Evolutionary conservation across 1,140 invertebrate genomes (phyloP).

Genomic region (Drosophila bocqueti): DNA sequence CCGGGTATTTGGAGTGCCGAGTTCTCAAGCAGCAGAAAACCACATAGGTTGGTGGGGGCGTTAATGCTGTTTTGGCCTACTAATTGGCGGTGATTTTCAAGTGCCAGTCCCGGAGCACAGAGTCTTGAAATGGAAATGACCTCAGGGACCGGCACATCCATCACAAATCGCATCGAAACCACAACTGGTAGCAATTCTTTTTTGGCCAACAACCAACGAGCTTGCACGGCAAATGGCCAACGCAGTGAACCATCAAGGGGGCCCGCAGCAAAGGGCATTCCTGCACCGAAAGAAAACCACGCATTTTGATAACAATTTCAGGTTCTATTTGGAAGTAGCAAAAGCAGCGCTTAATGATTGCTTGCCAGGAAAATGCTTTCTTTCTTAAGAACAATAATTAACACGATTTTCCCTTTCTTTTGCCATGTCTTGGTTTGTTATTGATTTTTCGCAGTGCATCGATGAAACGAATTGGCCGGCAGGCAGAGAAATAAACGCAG

Average conservation of each 20-base stretch:
- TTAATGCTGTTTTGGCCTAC: conserved; percentile 30
- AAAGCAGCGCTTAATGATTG: not conserved
- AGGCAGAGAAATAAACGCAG: conserved; percentile 1
- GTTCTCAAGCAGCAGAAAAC: conserved; percentile 8
- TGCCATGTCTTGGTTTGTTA: not conserved
- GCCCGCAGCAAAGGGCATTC: not conserved
- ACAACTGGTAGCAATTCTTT: conserved; percentile 7
- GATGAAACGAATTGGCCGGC: conserved; percentile 8
- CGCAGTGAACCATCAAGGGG: conserved; percentile 35
- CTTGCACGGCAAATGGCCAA: conserved; percentile 24
- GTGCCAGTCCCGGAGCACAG: not conserved
- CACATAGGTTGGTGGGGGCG: conserved; percentile 1
- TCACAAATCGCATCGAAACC: not conserved
- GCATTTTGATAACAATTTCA: not conserved
- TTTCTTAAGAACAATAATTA: not conserved
- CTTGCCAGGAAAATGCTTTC: too few species aligned
- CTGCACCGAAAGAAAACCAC: not conserved
- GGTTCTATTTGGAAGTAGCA: not conserved
- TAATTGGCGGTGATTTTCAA: conserved; percentile 39
- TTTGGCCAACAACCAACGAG: conserved; percentile 8
- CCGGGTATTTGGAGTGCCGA: too few species aligned
- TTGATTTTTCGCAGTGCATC: conserved; percentile 11
- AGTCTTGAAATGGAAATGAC: conserved; percentile 12
- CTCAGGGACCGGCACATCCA: conserved; percentile 1
- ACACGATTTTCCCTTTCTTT: too few species aligned